Conservation (phyloP, 2,113 vertebrate species). For the Ploceus nigricollis region DNA sequence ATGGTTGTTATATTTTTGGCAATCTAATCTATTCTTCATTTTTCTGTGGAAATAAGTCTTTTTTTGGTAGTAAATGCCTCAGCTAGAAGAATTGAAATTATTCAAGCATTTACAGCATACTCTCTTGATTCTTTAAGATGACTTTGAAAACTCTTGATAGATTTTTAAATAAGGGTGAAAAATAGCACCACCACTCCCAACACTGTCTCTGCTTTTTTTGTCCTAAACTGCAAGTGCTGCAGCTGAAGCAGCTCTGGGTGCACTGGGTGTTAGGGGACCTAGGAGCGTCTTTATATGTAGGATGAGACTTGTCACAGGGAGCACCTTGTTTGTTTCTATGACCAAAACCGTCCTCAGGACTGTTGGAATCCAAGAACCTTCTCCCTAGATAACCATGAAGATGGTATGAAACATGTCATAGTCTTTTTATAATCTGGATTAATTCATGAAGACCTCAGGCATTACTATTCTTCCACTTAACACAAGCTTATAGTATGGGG, state of each 20-base stretch:
- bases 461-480: background rate
- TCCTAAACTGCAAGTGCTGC: background rate
- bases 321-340: background rate
- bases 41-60: background rate
- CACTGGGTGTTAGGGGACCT: background rate
- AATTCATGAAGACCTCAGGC: background rate
- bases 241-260: background rate
- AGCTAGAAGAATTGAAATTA: background rate
- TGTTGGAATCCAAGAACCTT: background rate
- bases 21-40: background rate
- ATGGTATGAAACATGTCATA: rapidly evolving
- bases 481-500: background rate
- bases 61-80: background rate
- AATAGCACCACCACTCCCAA: background rate
- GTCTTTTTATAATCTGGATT: background rate
- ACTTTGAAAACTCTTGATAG: background rate
- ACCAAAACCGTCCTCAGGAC: background rate
- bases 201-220: background rate
- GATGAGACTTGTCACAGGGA: background rate
- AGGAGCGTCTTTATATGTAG: background rate
- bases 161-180: background rate
- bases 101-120: background rate
- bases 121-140: background rate
- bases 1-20: background rate
- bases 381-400: background rate